Conservation (phyloP, 1,140 invertebrate species). For the Drosophila pectinifera region DNA sequence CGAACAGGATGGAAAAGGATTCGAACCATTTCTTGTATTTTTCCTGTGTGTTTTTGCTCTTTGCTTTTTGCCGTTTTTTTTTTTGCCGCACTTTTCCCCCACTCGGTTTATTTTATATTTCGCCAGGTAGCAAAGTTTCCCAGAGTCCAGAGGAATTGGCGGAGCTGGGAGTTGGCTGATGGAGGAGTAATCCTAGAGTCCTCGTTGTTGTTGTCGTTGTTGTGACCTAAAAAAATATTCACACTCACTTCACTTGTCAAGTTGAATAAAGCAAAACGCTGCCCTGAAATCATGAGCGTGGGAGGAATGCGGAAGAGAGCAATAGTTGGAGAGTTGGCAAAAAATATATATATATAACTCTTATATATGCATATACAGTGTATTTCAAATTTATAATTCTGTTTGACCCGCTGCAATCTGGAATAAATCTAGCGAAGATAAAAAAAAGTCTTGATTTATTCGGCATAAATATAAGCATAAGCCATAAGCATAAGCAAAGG, state of each 20-base stretch:
- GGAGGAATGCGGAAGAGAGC: conserved; percentile 12
- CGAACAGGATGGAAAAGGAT: conserved; percentile 79
- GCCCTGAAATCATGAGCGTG: conserved; percentile 18
- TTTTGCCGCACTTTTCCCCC: conserved; percentile 10
- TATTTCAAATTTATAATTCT: conserved; percentile 14
- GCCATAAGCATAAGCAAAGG: too few species aligned
- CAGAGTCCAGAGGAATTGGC: conserved; percentile 52
- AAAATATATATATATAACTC: conserved; percentile 33
- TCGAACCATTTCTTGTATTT: conserved; percentile 69
- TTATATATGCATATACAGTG: conserved; percentile 29
- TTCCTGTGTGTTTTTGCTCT: conserved; percentile 35
- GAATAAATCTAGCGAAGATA: conserved; percentile 8
- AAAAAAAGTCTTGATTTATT: conserved; percentile 5
- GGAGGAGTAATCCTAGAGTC: conserved; percentile 20
- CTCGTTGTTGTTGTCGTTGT: conserved; percentile 42
- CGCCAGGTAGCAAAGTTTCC: conserved; percentile 55
- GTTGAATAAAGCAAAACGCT: conserved; percentile 70
- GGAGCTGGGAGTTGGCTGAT: conserved; percentile 29
- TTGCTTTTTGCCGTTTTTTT: conserved; percentile 28
- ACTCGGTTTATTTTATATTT: conserved; percentile 42
- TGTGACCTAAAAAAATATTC: conserved; percentile 81
- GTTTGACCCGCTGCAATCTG: not conserved
- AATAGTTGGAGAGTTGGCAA: conserved; percentile 12
- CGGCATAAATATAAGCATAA: not conserved
- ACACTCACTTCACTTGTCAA: conserved; percentile 81